Conservation (phyloP, 2,888 invertebrate genomes). For the Thyatira batis region DNA sequence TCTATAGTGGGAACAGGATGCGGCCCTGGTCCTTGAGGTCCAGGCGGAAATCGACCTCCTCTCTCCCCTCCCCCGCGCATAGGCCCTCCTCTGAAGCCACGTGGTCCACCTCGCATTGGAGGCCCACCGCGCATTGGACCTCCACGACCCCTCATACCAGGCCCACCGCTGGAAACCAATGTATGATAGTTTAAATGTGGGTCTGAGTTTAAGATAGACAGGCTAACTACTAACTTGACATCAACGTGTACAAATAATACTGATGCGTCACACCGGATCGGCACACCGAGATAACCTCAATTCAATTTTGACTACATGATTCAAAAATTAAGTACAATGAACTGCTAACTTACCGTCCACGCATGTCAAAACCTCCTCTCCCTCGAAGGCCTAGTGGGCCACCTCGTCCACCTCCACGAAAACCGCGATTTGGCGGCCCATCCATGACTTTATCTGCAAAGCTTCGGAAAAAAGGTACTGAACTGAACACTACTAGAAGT, state of each 20-base stretch:
- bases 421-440: slow-evolving; percentile 64
- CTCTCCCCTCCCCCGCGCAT: slow-evolving; percentile 74
- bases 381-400: slow-evolving; percentile 69
- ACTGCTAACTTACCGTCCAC: slow-evolving; percentile 61
- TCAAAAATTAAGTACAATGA: neutral
- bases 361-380: slow-evolving; percentile 74
- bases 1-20: slow-evolving; percentile 78
- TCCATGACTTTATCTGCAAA: too few species aligned
- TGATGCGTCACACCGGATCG: neutral
- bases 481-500: too few species aligned
- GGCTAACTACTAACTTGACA: too few species aligned
- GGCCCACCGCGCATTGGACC: slow-evolving; percentile 62
- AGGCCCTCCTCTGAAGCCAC: slow-evolving; percentile 71
- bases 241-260: too few species aligned
- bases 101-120: slow-evolving; percentile 63
- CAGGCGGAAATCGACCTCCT: slow-evolving; percentile 69
- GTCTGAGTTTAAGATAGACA: too few species aligned
- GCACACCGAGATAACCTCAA: slow-evolving; percentile 6
- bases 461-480: too few species aligned
- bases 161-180: slow-evolving; percentile 50
- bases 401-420: slow-evolving; percentile 72
- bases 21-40: slow-evolving; percentile 75
- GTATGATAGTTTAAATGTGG: neutral
- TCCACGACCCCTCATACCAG: slow-evolving; percentile 71
- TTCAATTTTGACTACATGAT: slow-evolving; percentile 1